Percentiles rank a stretch among this genome's conserved stretches.
phyloP scores from a whole-genome alignment of 2,113 vertebrate species.

The Urocynchramus pylzowi region DNA sequence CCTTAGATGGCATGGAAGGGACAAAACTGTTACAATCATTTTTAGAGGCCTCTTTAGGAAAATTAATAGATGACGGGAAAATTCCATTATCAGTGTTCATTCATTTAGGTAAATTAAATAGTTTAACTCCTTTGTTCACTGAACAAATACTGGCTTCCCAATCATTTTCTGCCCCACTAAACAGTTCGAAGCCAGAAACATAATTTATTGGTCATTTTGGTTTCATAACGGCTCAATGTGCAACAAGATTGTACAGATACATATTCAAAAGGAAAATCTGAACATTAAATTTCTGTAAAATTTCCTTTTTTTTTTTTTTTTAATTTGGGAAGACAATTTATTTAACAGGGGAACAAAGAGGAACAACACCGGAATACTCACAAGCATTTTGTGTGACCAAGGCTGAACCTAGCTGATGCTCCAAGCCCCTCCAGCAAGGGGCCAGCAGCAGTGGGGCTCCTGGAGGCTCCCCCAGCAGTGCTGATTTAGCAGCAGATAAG shows the following conservation, averaged over 20 bases:
- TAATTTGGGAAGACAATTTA: neutral
- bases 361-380: neutral
- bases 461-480: too few species aligned
- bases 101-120: conserved; percentile 38
- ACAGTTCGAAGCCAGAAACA: neutral
- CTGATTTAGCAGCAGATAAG: neutral
- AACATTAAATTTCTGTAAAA: neutral
- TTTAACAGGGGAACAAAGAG: neutral
- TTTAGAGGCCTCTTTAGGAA: neutral
- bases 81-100: neutral
- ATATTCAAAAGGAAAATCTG: neutral
- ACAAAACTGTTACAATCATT: neutral
- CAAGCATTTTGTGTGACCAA: accelerated
- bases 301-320: neutral
- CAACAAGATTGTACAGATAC: neutral
- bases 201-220: neutral
- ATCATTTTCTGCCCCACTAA: conserved; percentile 15
- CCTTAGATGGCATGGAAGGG: conserved; percentile 39
- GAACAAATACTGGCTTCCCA: neutral
- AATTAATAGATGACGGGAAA: conserved; percentile 22
- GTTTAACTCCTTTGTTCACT: conserved; percentile 9
- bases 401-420: neutral
- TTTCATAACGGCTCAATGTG: neutral
- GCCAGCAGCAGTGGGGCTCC: neutral
- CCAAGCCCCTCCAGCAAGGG: neutral